Evolutionary conservation across 37 sponge, comb jelly and placozoan species (phyloP), one percentile per base, ranked within the genome.

Genomic region (Chondrosia reniformis): DNA sequence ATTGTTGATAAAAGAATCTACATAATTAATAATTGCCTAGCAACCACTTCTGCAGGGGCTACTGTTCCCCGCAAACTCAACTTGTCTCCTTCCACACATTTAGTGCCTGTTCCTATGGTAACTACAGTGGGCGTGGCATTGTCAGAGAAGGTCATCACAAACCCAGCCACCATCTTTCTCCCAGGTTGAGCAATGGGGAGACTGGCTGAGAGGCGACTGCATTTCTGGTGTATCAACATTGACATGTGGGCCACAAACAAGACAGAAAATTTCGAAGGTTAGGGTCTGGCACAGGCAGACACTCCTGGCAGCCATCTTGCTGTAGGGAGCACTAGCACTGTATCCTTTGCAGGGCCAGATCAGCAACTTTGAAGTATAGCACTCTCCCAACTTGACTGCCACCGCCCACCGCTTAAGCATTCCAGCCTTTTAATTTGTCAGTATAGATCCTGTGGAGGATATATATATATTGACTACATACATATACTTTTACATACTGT

Each of bases 331-430:
- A 2, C 4, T 27, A 27, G 81, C 74, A 30, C 45, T 39, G 81
- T 3, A 91, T 57, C 32, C 41, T 66, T 56, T 81, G 76, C 5
- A 87, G 83, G 0, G 97, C 97, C 19, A 85, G 36, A 66, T 96
- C 97, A 67, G 93, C 90, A 7, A 87, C 97, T 78, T 87, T 90
- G n/a, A n/a, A n/a, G n/a, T n/a, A n/a, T n/a, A n/a, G n/a, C n/a
- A n/a, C n/a, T n/a, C n/a, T n/a, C n/a, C n/a, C n/a, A n/a, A n/a
- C n/a, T n/a, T n/a, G n/a, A n/a, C n/a, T n/a, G n/a, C n/a, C n/a
- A n/a, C n/a, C n/a, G n/a, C n/a, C n/a, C n/a, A n/a, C n/a, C n/a
- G n/a, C n/a, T n/a, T n/a, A n/a, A n/a, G n/a, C n/a, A n/a, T n/a
- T n/a, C n/a, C n/a, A n/a, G n/a, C n/a, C n/a, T n/a, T n/a, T n/a